Conservation (phyloP, 2,113 vertebrate species). For the Origma solitaria region DNA sequence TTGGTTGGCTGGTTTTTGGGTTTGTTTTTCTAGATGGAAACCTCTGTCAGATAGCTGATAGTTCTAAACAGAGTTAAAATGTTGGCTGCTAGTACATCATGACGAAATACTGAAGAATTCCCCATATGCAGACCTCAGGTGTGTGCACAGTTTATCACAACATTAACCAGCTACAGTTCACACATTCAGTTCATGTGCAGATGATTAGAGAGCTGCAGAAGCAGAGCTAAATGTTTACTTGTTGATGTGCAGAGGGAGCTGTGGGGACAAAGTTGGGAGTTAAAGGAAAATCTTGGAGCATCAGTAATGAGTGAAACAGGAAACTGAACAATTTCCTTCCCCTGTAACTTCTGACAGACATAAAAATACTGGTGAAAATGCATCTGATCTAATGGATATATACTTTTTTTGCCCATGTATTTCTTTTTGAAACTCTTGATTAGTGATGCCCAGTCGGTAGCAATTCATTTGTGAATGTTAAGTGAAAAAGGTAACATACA, state of each 20-base stretch:
- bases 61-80: neutral
- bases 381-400: neutral
- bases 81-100: neutral
- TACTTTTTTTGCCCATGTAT: neutral
- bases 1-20: neutral
- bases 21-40: neutral
- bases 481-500: neutral
- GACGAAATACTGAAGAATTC: neutral
- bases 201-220: neutral
- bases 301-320: neutral
- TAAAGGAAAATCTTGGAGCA: neutral
- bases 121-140: neutral
- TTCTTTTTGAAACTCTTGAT: neutral
- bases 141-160: neutral
- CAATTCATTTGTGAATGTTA: neutral
- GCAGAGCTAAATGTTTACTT: neutral
- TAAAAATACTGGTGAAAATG: neutral
- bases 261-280: neutral
- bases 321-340: neutral
- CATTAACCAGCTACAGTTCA: neutral
- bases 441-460: neutral
- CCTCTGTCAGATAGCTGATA: neutral
- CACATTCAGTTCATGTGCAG: neutral
- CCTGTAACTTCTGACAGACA: neutral
- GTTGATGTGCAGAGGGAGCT: neutral